These are phyloP conservation scores for Lithobates pipiens DNA, from an alignment of 2,797 vertebrate species.

Conservation along the genomic window DNA sequence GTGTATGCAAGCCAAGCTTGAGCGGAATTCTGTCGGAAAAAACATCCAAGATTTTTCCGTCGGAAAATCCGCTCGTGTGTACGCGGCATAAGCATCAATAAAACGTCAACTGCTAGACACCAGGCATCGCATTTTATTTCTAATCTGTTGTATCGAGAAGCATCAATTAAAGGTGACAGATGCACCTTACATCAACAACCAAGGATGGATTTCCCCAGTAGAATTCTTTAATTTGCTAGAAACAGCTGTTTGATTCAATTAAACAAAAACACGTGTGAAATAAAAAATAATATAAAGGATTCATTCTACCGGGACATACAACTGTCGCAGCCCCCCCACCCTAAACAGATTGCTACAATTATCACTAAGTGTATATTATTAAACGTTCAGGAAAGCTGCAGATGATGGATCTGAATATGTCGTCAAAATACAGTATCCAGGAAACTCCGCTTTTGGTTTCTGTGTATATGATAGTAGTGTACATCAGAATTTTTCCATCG, in stretches of 20 bases:
- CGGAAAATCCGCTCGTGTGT: too few relatives aligned
- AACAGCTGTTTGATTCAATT: slow-evolving; percentile 2
- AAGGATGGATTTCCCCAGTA: background rate
- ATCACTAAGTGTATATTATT: background rate
- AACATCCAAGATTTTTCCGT: too few relatives aligned
- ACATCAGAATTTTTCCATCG: too few relatives aligned
- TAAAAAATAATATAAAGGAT: background rate
- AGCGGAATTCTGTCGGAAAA: too few relatives aligned
- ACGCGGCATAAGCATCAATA: too few relatives aligned
- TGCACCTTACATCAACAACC: background rate
- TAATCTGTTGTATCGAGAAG: background rate
- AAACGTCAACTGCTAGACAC: too few relatives aligned
- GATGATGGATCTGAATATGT: background rate
- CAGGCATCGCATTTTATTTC: background rate
- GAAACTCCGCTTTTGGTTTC: background rate
- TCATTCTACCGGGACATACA: background rate
- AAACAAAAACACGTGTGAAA: background rate
- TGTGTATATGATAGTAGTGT: background rate
- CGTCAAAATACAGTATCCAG: background rate
- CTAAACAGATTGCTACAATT: background rate
- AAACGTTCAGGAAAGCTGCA: background rate
- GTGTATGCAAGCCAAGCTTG: too few relatives aligned
- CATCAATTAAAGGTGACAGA: background rate
- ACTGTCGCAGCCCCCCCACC: background rate
- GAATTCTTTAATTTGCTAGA: background rate